Base-by-base conservation (phyloP, 2,797 vertebrate species). In the Centropyge bicolor region DNA sequence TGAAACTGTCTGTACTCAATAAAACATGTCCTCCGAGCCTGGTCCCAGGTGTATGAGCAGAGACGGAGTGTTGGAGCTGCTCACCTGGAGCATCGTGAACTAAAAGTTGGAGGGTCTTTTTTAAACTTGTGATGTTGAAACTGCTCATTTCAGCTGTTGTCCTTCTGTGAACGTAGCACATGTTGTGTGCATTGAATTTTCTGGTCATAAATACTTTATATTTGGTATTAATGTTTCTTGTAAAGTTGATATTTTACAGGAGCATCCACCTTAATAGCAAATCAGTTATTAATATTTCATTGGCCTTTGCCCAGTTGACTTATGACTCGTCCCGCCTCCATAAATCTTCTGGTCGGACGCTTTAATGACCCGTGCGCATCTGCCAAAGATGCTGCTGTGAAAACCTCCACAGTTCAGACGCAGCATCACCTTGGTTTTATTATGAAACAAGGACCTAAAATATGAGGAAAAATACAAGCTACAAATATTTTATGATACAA, bases 241-340 rank as follows among this genome's bases (percentile, higher is more conserved):
- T 51, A 20, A 70, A 74, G 31, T 41, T n/a, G 45, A 72, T 87
- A 31, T 80, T 78, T 78, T 66, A 65, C 54, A 56, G 31, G 12
- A 78, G 65, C 64, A 55, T 41, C 52, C n/a, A 14, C 68, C 72
- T 86, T 81, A 83, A 83, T 56, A 61, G 59, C 27, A 41, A 51
- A 73, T 86, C 75, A 83, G 60, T 56, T 71, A 81, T 85, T 74
- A 61, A 82, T 79, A 60, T 78, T 87, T 90, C 62, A 83, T 80
- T 55, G 74, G 73, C 56, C 52, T 72, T 65, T 70, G 76, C 63
- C 49, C 13, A 1, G 38, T 41, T 82, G 86, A 85, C 78, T 85
- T 78, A 81, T 22, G 59, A 80, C 68, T 57, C 36, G 3, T 31
- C 41, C 40, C 31, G 46, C 71, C 22, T 24, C 68, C 27, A 52